Evolutionary conservation across 2,888 invertebrate genomes (phyloP), one percentile per base, ranked within the genome.

Genomic region (Hetaerina titia): DNA sequence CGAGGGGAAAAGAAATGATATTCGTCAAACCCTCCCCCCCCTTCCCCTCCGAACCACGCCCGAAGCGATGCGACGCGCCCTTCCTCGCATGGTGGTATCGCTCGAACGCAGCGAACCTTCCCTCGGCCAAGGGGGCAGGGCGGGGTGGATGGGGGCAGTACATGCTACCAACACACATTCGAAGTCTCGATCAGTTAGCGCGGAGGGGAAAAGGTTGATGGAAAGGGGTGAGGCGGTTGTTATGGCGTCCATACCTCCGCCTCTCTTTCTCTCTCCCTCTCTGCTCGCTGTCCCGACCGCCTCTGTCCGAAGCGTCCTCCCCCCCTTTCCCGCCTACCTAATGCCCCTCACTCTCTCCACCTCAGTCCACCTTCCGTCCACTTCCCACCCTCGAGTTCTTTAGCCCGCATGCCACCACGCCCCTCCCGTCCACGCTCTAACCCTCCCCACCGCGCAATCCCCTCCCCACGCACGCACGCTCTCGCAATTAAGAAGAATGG

Each of bases 321-420:
- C 57, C n/a, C 17, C 89, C 17, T 17, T 22, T 7, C 6, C 89
- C 25, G 6, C 25, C 63, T 0, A 63, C 58, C 92, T 0, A 15
- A 22, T 69, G 57, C 64, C 95, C 95, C 89, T 88, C 17, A 74
- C 89, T 56, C 95, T 74, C 95, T 94, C 89, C 31, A 92, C 89
- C 45, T 95, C 95, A 60, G 87, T 87, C 94, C 87, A n/a, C 90
- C 63, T 90, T 89, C 57, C 90, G 25, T 69, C 58, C 74, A n/a
- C 89, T 95, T 69, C 69, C 88, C 58, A 45, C 74, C 89, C 94
- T 45, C 45, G 45, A 45, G 45, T 56, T 17, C 87, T 89, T 15
- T 63, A 22, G 87, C 45, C 45, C 45, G 45, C 45, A 45, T 45
- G 45, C 45, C 45, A 45, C 45, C 45, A 45, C 45, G 45, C 45